Evolutionary conservation across 2,113 vertebrate species (phyloP).

Genomic region (Malurus alboscapulatus): DNA sequence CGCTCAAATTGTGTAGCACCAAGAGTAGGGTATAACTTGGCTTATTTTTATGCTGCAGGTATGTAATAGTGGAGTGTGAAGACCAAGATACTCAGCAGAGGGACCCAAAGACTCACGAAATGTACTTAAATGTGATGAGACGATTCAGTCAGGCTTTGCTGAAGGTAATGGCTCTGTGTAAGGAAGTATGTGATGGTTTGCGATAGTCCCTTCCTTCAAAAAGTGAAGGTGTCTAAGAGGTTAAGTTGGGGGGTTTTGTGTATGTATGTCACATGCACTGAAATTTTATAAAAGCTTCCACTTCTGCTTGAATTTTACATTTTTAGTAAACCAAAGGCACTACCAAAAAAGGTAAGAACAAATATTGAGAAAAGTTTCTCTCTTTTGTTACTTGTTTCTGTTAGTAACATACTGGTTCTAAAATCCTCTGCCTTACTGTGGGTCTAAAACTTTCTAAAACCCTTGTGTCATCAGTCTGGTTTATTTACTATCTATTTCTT

Average conservation of each 20-base stretch:
- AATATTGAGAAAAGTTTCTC: not conserved
- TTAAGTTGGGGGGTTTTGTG: not conserved
- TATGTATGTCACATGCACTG: not conserved
- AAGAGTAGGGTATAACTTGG: not conserved
- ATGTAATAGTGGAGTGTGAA: slow-evolving; percentile 97
- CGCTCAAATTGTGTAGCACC: not conserved
- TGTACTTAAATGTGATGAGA: slow-evolving; percentile 98
- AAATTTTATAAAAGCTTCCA: not conserved
- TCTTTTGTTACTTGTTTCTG: not conserved
- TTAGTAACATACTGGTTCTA: not conserved
- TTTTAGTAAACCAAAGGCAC: not conserved
- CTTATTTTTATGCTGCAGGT: slow-evolving; percentile 76
- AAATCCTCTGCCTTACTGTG: not conserved
- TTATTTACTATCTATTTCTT: not conserved
- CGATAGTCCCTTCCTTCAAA: not conserved
- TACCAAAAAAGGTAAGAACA: not conserved
- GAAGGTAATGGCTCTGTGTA: slow-evolving; percentile 77
- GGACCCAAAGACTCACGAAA: slow-evolving; percentile 95
- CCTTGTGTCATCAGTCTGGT: not conserved
- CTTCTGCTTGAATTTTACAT: not conserved
- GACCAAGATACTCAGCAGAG: slow-evolving; percentile 97
- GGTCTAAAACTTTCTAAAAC: not conserved
- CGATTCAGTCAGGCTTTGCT: slow-evolving; percentile 95
- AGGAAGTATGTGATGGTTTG: not conserved
- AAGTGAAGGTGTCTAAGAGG: not conserved